Percentiles rank a stretch among this genome's conserved stretches.
These are phyloP conservation scores for Heliornis fulica DNA, from an alignment of 2,113 vertebrate species.

Conservation along the genomic window DNA sequence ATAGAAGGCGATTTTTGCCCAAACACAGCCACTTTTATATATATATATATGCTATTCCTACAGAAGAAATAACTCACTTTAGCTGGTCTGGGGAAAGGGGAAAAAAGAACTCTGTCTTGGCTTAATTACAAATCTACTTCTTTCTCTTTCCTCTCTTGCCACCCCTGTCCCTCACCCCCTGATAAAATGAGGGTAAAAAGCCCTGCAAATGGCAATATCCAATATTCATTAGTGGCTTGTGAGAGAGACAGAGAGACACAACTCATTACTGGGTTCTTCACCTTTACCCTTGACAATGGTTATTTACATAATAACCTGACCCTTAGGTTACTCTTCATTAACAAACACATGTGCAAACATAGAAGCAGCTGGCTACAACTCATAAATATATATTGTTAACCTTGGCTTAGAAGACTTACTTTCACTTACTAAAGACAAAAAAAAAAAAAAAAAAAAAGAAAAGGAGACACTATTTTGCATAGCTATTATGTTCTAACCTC, in stretches of 20 bases:
- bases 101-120: background rate
- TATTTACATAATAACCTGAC: slow-evolving; percentile 88
- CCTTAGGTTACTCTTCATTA: slow-evolving; percentile 84
- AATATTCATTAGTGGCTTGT: slow-evolving; percentile 65
- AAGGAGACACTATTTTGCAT: slow-evolving; percentile 29
- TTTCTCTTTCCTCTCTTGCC: background rate
- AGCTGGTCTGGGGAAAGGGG: background rate
- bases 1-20: background rate
- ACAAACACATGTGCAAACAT: slow-evolving; percentile 71
- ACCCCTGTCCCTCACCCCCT: slow-evolving; percentile 9
- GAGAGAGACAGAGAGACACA: slow-evolving; percentile 58
- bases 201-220: slow-evolving; percentile 61
- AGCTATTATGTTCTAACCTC: slow-evolving; percentile 22
- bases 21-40: background rate
- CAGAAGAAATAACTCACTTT: background rate
- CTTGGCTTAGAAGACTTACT: slow-evolving; percentile 61
- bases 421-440: slow-evolving; percentile 17
- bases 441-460: background rate
- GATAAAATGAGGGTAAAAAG: slow-evolving; percentile 55
- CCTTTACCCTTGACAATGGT: slow-evolving; percentile 75
- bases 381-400: slow-evolving; percentile 76
- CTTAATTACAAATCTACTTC: slow-evolving; percentile 53
- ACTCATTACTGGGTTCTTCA: slow-evolving; percentile 77
- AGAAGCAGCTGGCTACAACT: slow-evolving; percentile 74
- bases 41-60: background rate